phyloP scores from a whole-genome alignment of 1,140 invertebrate genomes.

The Pseudobourletiella spinata region DNA sequence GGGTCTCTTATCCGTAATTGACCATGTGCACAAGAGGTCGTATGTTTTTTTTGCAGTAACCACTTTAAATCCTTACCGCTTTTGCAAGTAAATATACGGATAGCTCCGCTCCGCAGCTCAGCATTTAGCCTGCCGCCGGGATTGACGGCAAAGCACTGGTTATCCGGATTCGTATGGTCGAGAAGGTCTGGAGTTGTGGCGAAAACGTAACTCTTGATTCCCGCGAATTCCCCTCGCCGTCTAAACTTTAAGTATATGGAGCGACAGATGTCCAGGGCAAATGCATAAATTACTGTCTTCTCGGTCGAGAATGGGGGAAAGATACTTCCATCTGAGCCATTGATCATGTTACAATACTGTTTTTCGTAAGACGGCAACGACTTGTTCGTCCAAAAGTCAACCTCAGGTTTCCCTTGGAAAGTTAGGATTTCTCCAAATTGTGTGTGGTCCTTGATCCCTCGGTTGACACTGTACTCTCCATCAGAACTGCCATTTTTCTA shows the following conservation, averaged over 20 bases:
- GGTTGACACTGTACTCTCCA: constrained; percentile 17
- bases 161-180: constrained; percentile 58
- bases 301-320: constrained; percentile 58
- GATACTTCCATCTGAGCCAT: constrained; percentile 65
- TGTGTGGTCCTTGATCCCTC: constrained; percentile 45
- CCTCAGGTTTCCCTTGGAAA: constrained; percentile 38
- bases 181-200: constrained; percentile 46
- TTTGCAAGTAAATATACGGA: constrained; percentile 55
- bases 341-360: constrained; percentile 53
- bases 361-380: neutral
- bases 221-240: constrained; percentile 51
- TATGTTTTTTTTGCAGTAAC: neutral
- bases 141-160: constrained; percentile 63
- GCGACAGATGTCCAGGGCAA: constrained; percentile 41
- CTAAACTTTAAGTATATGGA: constrained; percentile 53
- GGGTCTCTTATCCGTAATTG: neutral
- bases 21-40: neutral
- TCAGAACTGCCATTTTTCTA: constrained; percentile 25
- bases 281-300: constrained; percentile 18
- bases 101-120: constrained; percentile 59
- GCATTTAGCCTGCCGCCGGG: constrained; percentile 47
- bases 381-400: constrained; percentile 38
- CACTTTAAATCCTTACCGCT: constrained; percentile 10
- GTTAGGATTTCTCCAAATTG: constrained; percentile 56
- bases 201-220: constrained; percentile 59